Evolutionary conservation across 2,888 invertebrate species (phyloP), one percentile per base, ranked within the genome.

Genomic region (Vanessa cardui): DNA sequence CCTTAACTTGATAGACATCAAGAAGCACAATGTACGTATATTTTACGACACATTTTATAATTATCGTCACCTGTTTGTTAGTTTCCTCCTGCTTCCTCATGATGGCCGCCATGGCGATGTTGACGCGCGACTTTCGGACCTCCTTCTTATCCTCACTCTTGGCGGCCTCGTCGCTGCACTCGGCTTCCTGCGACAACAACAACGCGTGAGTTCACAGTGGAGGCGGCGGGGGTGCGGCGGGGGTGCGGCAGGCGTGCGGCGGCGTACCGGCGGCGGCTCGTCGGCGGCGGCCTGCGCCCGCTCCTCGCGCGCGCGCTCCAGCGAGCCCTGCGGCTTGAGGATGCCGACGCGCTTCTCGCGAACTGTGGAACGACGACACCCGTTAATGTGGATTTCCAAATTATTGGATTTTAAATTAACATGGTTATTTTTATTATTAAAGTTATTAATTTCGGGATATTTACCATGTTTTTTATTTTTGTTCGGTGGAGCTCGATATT

Each of bases 91-190:
- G 94, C 71, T 95, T 95, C 73, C 95, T 92, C 92, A 95, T 94
- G 79, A 96, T 95, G 71, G 96, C 95, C 68, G 96, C 96, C 93
- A 97, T 95, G 0, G 97, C 97, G 58, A 97, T 96, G 84, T 97
- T 97, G 80, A 96, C 96, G 70, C 96, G 92, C 2, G 93, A 89
- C 71, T 94, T 92, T 73, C 94, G 90, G 70, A 89, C 87, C 64
- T 90, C 90, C 63, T 83, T 87, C 73, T 85, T 87, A 65, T 90
- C 92, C 50, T 88, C 88, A 5, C 78, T 74, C 62, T 85, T 87
- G 54, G 73, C 76, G 26, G 70, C 72, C 31, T 86, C 89, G 18
- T 86, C 87, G 20, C 68, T 73, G 6, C 68, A 70, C 15, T 87
- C 89, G 0, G 74, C 73, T 26, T 87, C 86, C 80, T 87, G 65